Evolutionary conservation across 2,113 vertebrate species (phyloP).

Genomic region (Podarcis muralis): DNA sequence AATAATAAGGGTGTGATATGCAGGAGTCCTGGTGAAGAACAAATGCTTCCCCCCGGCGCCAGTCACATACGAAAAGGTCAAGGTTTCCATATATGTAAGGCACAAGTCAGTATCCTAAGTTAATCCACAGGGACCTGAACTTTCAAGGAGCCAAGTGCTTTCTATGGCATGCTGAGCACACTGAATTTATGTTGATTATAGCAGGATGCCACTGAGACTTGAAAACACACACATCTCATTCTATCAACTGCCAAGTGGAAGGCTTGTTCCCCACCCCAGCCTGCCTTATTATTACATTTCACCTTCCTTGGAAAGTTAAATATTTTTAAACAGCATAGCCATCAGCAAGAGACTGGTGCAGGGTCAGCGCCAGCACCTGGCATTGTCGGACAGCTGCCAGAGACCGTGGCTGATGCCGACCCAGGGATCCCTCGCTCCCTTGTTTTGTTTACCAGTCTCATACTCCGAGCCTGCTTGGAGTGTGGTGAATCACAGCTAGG

Average conservation of each 20-base stretch:
- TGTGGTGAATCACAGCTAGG: too few species aligned
- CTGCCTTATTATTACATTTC: neutral
- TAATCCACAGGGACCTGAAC: rapidly evolving
- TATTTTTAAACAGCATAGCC: neutral
- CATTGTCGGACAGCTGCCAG: neutral
- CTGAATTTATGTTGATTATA: constrained; percentile 21
- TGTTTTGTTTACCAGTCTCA: neutral
- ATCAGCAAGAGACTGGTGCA: neutral
- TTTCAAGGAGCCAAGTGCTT: constrained; percentile 34
- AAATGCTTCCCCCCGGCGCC: constrained; percentile 26
- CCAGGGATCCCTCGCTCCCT: too few species aligned
- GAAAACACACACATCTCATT: constrained; percentile 15
- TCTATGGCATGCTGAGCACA: constrained; percentile 1
- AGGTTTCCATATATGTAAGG: constrained; percentile 50
- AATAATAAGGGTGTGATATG: neutral
- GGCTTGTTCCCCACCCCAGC: neutral
- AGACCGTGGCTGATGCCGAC: neutral
- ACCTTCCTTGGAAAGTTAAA: neutral
- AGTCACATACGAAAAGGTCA: neutral
- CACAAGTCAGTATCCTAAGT: constrained; percentile 32
- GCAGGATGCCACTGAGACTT: neutral
- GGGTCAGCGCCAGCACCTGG: neutral
- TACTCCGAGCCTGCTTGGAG: neutral
- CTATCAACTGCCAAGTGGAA: constrained; percentile 10
- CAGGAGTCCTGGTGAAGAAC: constrained; percentile 29